Evolutionary conservation across 2,113 vertebrate species (phyloP), one percentile per base, ranked within the genome.

Genomic region (Pachycephala philippinensis): DNA sequence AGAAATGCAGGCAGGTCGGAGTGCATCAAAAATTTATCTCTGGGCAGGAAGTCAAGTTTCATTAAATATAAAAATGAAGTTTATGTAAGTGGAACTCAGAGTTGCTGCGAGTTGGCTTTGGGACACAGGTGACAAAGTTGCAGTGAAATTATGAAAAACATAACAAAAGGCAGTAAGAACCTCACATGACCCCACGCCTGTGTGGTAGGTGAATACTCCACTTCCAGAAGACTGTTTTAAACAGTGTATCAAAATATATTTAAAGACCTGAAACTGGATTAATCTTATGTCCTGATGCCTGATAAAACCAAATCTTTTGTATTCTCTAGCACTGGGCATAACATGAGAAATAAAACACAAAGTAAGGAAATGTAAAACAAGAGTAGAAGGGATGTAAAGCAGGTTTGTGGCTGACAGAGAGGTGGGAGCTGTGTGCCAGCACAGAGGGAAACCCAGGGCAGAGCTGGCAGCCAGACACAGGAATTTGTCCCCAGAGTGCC

Each of bases 1-100:
- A 78, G 81, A 88, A 93, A 84, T 11, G 35, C 15, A 88, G 57
- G 82, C 92, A 95, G 84, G 84, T 87, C n/a, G 24, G 59, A 71
- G 52, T 30, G 37, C 59, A 91, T 63, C 65, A 71, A 80, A 70
- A 26, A 89, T 92, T 61, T 22, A 19, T 95, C 66, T 92, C 35
- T 93, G 83, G 59, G 53, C 59, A 95, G 79, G 66, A 89, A 93
- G 35, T 65, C 75, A 40, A 27, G 56, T 70, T 88, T 70, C 40
- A 88, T 70, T 80, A 93, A 90, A 83, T 45, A 79, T 11, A 91
- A 82, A 93, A 90, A 64, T 61, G 54, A 69, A 72, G 52, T 70
- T 95, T 45, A 91, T 60, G 4, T 54, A 95, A 95, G 64, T 4
- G 14, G 49, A 86, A 72, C n/a, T n/a, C 27, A 39, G n/a, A n/a